phyloP scores from a whole-genome alignment of 1,140 invertebrate genomes.

The Pollicipes pollicipes region DNA sequence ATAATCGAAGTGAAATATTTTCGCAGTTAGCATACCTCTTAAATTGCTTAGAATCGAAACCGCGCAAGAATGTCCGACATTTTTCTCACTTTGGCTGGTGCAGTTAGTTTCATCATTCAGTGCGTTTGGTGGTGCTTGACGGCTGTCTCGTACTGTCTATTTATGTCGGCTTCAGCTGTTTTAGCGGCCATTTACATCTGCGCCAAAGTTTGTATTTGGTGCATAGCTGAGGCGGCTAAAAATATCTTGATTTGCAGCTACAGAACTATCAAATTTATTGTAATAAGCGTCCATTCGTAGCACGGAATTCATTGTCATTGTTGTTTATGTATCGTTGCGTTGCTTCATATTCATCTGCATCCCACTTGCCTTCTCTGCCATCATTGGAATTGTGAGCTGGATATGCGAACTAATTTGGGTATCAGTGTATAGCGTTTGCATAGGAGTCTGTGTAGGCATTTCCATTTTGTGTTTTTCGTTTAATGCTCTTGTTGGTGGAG shows the following conservation, averaged over 20 bases:
- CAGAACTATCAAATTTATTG: neutral
- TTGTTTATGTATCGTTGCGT: neutral
- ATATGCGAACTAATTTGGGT: neutral
- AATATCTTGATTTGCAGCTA: neutral
- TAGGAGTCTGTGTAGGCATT: neutral
- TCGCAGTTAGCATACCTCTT: too few relatives aligned
- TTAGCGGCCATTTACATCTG: neutral
- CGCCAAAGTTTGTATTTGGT: neutral
- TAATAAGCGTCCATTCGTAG: neutral
- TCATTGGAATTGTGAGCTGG: neutral
- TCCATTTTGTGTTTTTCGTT: neutral
- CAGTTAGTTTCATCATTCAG: neutral
- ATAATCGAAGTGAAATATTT: too few relatives aligned
- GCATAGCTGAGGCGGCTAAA: neutral
- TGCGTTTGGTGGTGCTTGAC: neutral
- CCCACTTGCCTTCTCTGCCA: neutral
- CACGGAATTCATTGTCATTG: neutral
- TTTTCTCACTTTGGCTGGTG: neutral
- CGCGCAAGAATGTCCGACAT: neutral
- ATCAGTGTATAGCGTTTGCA: neutral
- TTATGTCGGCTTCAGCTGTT: neutral
- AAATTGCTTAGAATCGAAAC: too few relatives aligned
- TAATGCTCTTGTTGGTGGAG: neutral
- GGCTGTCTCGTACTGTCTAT: neutral
- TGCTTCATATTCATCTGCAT: neutral